Evolutionary conservation across 2,888 invertebrate genomes (phyloP), one percentile per base, ranked within the genome.

Genomic region (Diarsia dahlii): DNA sequence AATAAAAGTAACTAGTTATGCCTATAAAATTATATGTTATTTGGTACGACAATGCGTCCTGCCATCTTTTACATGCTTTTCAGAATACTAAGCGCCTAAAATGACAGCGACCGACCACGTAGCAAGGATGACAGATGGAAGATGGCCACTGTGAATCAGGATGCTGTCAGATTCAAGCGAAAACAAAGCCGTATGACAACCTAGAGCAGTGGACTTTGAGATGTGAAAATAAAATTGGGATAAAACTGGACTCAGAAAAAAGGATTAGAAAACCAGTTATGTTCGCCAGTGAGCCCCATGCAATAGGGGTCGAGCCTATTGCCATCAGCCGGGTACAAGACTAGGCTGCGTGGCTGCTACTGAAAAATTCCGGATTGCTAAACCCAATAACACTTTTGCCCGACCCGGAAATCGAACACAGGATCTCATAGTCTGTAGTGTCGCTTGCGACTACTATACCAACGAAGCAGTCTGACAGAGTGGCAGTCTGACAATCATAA

Each of bases 51-150:
- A 20, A 10, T 39, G 13, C 65, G 65, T 18, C n/a, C 0, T 39
- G 9, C 23, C 13, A 20, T 20, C 6, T 58, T 34, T 58, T 10
- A 28, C 6, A 71, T 39, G 60, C 34, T n/a, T 39, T 60, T 20
- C 58, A 50, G 48, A 60, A 60, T 74, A 39, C 58, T 20, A 56
- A 46, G 34, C 46, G 13, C 45, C 45, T 52, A 1, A 10, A 72
- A 72, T 18, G 28, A 45, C 6, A 15, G 8, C 4, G 8, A 20
- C 20, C 15, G 50, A 8, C 0, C 18, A 50, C 71, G 23, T 50
- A n/a, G 28, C 28, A 74, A 52, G 45, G n/a, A 74, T 72, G 72
- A 72, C 34, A 70, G 52, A 62, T 74, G 50, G 15, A 48, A 70
- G 58, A 58, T 45, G 50, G 50, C n/a, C 48, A 52, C 15, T n/a